Percentiles rank a stretch among this genome's conserved stretches.
phyloP scores from a whole-genome alignment of 2,797 vertebrate species.

The Thaleichthys pacificus region DNA sequence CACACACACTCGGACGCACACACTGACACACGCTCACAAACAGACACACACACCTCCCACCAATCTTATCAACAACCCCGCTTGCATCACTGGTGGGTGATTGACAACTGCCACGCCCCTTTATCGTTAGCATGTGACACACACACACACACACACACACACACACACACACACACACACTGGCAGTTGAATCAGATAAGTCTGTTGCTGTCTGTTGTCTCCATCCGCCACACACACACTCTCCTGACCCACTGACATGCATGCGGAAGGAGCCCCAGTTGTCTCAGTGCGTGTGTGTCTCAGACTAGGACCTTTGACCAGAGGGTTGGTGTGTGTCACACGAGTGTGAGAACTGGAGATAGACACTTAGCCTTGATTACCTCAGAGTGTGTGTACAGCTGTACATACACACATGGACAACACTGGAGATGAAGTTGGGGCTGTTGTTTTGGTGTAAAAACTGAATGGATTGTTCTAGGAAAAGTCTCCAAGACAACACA shows the following conservation, averaged over 20 bases:
- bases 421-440: not conserved
- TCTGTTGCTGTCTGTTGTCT: not conserved
- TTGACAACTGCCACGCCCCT: not conserved
- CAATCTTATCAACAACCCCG: conserved; percentile 3
- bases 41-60: not conserved
- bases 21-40: not conserved
- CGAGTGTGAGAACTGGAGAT: conserved; percentile 14
- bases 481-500: not conserved
- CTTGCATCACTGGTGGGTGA: not conserved
- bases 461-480: not conserved
- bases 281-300: too few species aligned
- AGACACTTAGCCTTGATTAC: conserved; percentile 8
- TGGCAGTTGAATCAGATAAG: conserved; percentile 20
- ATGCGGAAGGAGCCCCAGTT: too few species aligned
- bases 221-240: not conserved
- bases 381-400: conserved; percentile 13
- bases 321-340: not conserved
- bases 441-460: not conserved
- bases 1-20: too few species aligned
- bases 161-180: not conserved
- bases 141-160: conserved; percentile 20
- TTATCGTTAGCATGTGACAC: conserved; percentile 18
- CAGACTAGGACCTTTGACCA: conserved; percentile 7
- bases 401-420: conserved; percentile 6
- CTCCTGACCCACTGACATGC: conserved; percentile 19